A percentile compares a stretch with the other conserved stretches of the same genome.
Conservation (phyloP, 2,797 vertebrate species). For the Propithecus perrieri region DNA sequence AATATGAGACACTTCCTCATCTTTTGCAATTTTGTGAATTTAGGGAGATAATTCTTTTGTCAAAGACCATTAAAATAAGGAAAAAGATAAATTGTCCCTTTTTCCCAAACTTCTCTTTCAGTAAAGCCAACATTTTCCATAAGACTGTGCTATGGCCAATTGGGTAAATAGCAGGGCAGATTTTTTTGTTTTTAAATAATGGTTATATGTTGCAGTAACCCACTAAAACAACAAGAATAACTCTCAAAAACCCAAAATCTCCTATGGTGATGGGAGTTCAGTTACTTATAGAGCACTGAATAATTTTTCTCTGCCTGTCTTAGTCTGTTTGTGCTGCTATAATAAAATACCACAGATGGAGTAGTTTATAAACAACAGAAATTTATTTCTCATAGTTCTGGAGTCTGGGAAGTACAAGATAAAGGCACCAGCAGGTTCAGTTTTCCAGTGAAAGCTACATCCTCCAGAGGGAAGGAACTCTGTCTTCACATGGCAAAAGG, state of each 20-base stretch:
- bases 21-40: neutral
- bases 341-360: neutral
- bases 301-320: neutral
- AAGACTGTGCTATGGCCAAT: neutral
- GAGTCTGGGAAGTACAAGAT: neutral
- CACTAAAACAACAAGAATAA: neutral
- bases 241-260: neutral
- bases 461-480: neutral
- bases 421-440: neutral
- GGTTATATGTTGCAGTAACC: neutral
- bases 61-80: conserved; percentile 1
- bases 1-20: neutral
- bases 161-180: neutral
- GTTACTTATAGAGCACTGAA: neutral
- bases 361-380: neutral
- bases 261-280: neutral
- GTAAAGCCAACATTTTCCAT: neutral
- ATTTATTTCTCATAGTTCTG: neutral
- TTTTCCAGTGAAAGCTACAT: neutral
- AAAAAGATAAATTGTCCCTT: neutral
- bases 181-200: neutral
- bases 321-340: neutral
- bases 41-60: neutral
- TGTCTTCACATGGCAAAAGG: neutral
- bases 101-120: neutral